These are phyloP conservation scores for Colossoma macropomum DNA, from an alignment of 2,113 vertebrate species.

Conservation along the genomic window DNA sequence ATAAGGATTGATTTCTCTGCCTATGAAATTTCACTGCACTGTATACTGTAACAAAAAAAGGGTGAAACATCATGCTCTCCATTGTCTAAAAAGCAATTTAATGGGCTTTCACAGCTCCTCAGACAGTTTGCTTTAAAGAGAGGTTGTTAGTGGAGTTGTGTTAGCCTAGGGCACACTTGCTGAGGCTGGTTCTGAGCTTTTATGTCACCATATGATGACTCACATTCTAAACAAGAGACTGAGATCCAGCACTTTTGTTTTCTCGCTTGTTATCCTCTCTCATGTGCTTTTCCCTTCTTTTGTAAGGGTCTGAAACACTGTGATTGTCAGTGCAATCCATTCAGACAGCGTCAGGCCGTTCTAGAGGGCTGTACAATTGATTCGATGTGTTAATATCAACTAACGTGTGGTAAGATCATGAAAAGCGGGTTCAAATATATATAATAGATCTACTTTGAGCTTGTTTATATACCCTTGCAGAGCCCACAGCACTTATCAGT, in stretches of 20 bases:
- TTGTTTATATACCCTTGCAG: background rate
- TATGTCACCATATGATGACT: constrained; percentile 14
- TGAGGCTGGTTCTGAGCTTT: constrained; percentile 10
- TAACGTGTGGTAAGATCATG: too few relatives aligned
- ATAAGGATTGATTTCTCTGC: constrained; percentile 38
- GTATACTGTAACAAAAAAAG: constrained; percentile 14
- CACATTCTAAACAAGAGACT: background rate
- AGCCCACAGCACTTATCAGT: background rate
- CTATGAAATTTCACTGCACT: constrained; percentile 29
- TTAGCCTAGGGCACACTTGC: constrained; percentile 5
- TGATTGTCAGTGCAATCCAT: background rate
- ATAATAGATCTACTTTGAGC: background rate
- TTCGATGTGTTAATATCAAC: background rate
- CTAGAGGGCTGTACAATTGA: constrained; percentile 28
- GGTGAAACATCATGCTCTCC: background rate
- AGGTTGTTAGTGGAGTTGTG: background rate
- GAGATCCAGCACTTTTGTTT: constrained; percentile 10
- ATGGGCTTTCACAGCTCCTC: constrained; percentile 32
- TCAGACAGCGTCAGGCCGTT: background rate
- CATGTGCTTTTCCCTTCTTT: background rate
- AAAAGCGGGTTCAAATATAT: background rate
- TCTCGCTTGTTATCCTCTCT: background rate
- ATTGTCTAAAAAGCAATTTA: constrained; percentile 42
- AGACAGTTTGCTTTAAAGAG: constrained; percentile 30
- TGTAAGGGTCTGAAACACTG: background rate